Conservation (phyloP, 2,113 vertebrate genomes). For the Hippocampus zosterae region DNA sequence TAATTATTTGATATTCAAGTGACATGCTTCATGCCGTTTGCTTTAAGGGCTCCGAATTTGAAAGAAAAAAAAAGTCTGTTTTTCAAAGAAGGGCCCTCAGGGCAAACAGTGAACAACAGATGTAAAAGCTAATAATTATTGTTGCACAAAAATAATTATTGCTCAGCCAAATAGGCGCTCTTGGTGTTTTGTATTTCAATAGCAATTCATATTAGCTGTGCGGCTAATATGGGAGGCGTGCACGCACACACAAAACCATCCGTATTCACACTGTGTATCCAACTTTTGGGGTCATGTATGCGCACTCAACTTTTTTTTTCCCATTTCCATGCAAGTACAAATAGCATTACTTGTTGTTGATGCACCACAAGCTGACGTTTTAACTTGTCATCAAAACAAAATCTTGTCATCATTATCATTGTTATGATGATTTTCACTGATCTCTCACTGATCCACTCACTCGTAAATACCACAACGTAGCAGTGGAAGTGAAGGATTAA, state of each 20-base stretch:
- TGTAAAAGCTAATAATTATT: constrained; percentile 72
- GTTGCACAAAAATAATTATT: constrained; percentile 70
- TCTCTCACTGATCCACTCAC: constrained; percentile 38
- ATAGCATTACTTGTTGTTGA: constrained; percentile 43
- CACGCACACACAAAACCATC: not conserved
- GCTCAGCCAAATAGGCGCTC: constrained; percentile 57
- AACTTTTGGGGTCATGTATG: not conserved
- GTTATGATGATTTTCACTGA: constrained; percentile 36
- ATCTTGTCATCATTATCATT: constrained; percentile 37
- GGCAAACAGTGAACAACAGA: constrained; percentile 65
- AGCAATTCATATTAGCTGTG: constrained; percentile 52
- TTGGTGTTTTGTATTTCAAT: constrained; percentile 62
- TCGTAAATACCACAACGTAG: constrained; percentile 46
- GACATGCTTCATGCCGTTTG: constrained; percentile 46
- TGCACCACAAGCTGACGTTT: constrained; percentile 24
- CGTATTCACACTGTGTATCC: not conserved
- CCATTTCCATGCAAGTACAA: constrained; percentile 10
- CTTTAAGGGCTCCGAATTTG: constrained; percentile 55
- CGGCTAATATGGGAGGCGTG: constrained; percentile 28
- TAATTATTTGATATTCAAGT: constrained; percentile 69
- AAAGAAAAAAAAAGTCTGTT: constrained; percentile 44
- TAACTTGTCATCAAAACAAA: constrained; percentile 50
- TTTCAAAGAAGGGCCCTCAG: constrained; percentile 59
- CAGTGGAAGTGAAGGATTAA: constrained; percentile 54
- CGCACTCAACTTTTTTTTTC: not conserved